Evolutionary conservation across 2,113 vertebrate species (phyloP).

Genomic region (Mormoops blainvillei): DNA sequence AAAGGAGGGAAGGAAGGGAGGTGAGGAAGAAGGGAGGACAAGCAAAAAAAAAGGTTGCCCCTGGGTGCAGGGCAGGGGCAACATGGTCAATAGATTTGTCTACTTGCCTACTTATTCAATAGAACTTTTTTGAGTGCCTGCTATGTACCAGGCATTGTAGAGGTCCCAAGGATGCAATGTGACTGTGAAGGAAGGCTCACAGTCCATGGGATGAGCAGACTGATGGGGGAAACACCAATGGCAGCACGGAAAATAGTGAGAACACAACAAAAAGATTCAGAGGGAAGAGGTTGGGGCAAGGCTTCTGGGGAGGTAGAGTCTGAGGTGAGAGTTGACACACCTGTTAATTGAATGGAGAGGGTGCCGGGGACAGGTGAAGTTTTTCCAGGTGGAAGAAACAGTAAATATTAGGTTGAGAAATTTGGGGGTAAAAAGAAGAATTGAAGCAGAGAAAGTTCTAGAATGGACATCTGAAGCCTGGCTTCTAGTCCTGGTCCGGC

Average conservation of each 20-base stretch:
- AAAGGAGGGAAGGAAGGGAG: neutral
- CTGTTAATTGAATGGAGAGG: neutral
- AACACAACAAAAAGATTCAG: neutral
- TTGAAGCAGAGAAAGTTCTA: neutral
- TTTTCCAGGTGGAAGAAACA: neutral
- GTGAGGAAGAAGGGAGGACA: neutral
- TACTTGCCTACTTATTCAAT: neutral
- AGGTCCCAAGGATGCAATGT: neutral
- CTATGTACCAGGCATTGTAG: too few relatives aligned
- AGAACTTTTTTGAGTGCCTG: neutral
- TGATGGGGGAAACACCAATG: too few relatives aligned
- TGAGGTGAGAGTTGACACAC: neutral
- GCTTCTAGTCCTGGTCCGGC: neutral
- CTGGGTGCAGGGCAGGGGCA: too few relatives aligned
- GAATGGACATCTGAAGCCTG: neutral
- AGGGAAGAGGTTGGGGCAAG: neutral
- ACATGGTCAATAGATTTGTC: neutral
- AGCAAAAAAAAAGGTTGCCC: neutral
- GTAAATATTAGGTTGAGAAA: neutral
- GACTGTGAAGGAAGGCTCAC: neutral
- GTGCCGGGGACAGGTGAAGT: neutral
- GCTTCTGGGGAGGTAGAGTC: neutral
- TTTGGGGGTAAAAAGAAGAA: fast-evolving
- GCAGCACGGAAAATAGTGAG: neutral
- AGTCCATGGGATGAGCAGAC: neutral